Base-by-base conservation (phyloP, 2,888 invertebrate genomes). In the Gonocerus acuteangulatus region DNA sequence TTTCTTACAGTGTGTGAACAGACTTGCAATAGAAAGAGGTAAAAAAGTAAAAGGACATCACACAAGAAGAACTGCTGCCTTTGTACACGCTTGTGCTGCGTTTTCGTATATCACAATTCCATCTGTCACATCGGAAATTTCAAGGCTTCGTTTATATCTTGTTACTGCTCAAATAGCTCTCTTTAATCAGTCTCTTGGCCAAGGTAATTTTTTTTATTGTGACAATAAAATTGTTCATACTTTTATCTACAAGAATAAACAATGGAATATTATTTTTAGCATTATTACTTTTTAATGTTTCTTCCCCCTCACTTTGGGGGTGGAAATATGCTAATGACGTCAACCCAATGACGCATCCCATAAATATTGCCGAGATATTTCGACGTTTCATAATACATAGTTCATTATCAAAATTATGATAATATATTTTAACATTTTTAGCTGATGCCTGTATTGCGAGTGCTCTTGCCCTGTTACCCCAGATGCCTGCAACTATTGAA, bases 21-120 rank as follows among this genome's bases (percentile, higher is more conserved):
- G 82, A 63, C 75, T 95, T 65, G 81, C 89, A 2, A 84, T 87
- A 68, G 80, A 81, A 71, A 85, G 81, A 13, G 77, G 80, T 39
- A 80, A 77, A 70, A 81, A 86, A 61, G 83, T 88, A 2, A 82
- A 83, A 67, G 86, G 87, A 2, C 81, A 84, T 70, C 89, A 89
- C 70, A 85, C 86, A 0, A 79, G 84, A 64, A 87, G 88, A 74
- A 90, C 90, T 1, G 84, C 85, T 13, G 86, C 90, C 69, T 89
- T 95, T 78, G 88, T 90, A 27, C 84, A 91, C 71, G 95, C 96
- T 1, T 96, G 96, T 77, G 87, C 91, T 47, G 96, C 97, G 0
- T 97, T 91, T 76, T 87, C 89, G 74, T 96, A 87, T 75, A 95
- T 97, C 65, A 96, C 96, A 7, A 89, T 95, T 73, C 97, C 97